Evolutionary conservation across 2,113 vertebrate genomes (phyloP).

Genomic region (Donacobius atricapilla): DNA sequence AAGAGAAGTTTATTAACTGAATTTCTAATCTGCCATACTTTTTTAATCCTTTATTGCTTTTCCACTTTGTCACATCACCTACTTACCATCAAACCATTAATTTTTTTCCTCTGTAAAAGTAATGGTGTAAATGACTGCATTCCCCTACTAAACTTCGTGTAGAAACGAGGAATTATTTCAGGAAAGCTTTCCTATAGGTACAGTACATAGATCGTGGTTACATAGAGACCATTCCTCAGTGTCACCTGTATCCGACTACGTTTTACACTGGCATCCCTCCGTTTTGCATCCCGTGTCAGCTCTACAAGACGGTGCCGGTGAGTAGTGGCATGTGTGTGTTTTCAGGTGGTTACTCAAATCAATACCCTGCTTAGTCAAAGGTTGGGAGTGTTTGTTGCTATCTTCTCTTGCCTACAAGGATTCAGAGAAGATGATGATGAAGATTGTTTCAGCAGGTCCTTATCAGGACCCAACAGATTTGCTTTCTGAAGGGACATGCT

Average conservation of each 20-base stretch:
- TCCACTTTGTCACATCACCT: neutral
- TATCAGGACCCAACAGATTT: neutral
- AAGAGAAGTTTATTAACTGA: neutral
- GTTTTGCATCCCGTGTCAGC: conserved; percentile 86
- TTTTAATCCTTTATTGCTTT: neutral
- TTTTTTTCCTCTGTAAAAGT: neutral
- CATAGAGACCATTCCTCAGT: conserved; percentile 85
- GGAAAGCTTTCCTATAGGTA: conserved; percentile 63
- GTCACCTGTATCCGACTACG: conserved; percentile 85
- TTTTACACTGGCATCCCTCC: conserved; percentile 81
- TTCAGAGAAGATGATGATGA: neutral
- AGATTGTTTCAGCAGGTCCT: neutral
- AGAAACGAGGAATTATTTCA: neutral
- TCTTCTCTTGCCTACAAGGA: neutral
- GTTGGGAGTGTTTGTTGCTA: neutral
- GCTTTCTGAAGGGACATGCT: neutral
- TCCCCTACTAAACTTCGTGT: neutral
- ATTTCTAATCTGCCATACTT: neutral
- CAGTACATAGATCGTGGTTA: conserved; percentile 84
- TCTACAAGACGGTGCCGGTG: conserved; percentile 81
- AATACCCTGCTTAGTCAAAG: neutral
- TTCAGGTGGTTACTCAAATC: neutral
- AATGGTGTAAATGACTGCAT: fast-evolving
- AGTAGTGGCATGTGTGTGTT: conserved; percentile 33
- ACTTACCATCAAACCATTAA: fast-evolving